phyloP scores from a whole-genome alignment of 23 tunicate species.

The Trididemnum clinides region DNA sequence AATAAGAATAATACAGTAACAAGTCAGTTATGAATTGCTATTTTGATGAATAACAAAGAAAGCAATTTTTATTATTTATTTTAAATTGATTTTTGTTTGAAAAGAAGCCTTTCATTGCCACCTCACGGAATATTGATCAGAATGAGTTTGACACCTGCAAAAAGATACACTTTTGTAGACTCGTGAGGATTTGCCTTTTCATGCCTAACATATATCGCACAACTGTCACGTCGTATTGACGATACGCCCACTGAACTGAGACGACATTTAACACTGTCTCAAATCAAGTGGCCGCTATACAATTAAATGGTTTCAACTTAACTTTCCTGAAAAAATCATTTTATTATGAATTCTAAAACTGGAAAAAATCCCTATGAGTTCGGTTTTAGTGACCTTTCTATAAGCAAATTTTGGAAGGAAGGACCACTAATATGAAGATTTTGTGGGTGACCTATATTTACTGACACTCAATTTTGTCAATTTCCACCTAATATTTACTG shows the following conservation, averaged over 20 bases:
- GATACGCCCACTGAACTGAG: background rate
- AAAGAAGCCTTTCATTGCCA: background rate
- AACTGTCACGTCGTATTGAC: slow-evolving; percentile 4
- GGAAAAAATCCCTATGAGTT: too few species aligned
- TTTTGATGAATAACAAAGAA: background rate
- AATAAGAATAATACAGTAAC: too few species aligned
- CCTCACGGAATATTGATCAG: background rate
- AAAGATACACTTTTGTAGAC: background rate
- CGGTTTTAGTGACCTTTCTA: too few species aligned
- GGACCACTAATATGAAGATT: too few species aligned
- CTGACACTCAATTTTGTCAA: too few species aligned
- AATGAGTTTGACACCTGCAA: background rate
- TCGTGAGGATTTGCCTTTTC: background rate
- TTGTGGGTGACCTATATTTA: too few species aligned
- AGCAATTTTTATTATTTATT: background rate
- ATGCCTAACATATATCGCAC: background rate
- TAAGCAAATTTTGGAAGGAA: too few species aligned
- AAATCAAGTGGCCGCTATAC: background rate
- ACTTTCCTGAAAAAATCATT: too few species aligned
- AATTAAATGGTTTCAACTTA: too few species aligned
- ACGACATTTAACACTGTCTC: background rate
- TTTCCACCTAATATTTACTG: too few species aligned
- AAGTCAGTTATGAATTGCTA: too few species aligned
- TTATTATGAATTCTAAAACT: too few species aligned
- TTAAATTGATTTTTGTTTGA: background rate